phyloP scores from a whole-genome alignment of 2,888 invertebrate genomes.

The Drosophila niveifrons region DNA sequence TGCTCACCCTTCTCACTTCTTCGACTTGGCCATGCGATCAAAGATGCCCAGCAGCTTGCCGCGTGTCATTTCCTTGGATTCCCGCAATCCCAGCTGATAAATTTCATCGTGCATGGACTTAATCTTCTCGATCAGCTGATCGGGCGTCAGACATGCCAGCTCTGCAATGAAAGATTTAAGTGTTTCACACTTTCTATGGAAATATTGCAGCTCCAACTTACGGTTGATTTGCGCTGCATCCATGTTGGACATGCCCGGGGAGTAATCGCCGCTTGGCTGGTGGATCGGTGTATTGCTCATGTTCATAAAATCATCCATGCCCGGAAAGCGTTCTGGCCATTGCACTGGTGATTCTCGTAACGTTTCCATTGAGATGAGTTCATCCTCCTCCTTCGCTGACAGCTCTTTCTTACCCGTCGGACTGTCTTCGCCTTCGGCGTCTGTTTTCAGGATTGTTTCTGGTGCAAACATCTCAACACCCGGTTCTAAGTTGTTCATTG shows the following conservation, averaged over 20 bases:
- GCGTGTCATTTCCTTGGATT: conserved; percentile 98
- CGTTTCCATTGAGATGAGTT: conserved; percentile 95
- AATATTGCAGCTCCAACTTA: conserved; percentile 85
- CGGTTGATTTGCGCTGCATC: conserved; percentile 92
- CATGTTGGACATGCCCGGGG: conserved; percentile 89
- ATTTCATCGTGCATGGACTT: conserved; percentile 97
- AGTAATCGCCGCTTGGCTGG: conserved; percentile 88
- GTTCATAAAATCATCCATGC: conserved; percentile 93
- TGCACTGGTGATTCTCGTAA: conserved; percentile 96
- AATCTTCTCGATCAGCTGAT: conserved; percentile 95
- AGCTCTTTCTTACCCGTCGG: conserved; percentile 14
- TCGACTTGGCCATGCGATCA: conserved; percentile 69
- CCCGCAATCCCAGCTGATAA: conserved; percentile 97
- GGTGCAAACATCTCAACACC: conserved; percentile 49
- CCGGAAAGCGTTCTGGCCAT: conserved; percentile 98
- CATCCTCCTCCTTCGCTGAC: conserved; percentile 86
- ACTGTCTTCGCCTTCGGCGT: conserved; percentile 13
- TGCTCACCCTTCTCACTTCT: conserved; percentile 20
- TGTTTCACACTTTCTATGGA: too few relatives aligned
- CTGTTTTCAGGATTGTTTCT: conserved; percentile 61
- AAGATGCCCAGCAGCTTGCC: conserved; percentile 97
- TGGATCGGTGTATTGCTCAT: conserved; percentile 87
- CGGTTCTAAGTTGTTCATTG: conserved; percentile 50
- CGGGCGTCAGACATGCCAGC: conserved; percentile 90
- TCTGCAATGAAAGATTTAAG: conserved; percentile 85